Conservation (phyloP, 2,113 vertebrate genomes). For the Oreochromis spilurus region DNA sequence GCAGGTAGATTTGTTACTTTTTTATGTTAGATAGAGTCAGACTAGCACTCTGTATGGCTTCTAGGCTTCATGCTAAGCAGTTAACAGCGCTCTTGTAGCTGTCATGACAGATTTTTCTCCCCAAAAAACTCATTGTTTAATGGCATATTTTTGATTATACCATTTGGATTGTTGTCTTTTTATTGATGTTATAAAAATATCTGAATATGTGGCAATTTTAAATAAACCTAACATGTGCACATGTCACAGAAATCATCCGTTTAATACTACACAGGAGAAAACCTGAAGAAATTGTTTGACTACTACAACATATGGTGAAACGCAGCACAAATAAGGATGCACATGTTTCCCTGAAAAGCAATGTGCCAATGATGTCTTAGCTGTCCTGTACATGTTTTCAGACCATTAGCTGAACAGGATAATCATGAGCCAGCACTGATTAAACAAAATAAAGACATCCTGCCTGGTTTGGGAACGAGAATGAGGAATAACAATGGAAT, state of each 20-base stretch:
- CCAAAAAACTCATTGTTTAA: neutral
- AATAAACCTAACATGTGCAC: neutral
- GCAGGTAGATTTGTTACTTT: neutral
- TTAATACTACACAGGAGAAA: neutral
- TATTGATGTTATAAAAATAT: neutral
- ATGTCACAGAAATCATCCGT: neutral
- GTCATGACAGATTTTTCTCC: neutral
- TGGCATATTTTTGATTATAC: neutral
- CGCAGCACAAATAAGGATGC: neutral
- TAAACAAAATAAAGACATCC: neutral
- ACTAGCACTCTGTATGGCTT: neutral
- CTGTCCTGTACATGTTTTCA: neutral
- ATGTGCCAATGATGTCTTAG: neutral
- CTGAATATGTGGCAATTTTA: neutral
- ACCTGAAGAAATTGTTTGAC: neutral
- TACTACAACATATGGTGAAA: neutral
- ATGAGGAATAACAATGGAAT: neutral
- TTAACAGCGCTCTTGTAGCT: neutral
- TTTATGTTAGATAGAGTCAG: neutral
- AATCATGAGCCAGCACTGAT: neutral
- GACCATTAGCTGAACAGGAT: neutral
- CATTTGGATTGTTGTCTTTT: neutral
- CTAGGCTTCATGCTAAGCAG: neutral
- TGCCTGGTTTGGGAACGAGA: neutral
- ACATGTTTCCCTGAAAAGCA: neutral